Conservation (phyloP, 92 coral and sea anemone genomes). For the Epizoanthus rinbou region DNA sequence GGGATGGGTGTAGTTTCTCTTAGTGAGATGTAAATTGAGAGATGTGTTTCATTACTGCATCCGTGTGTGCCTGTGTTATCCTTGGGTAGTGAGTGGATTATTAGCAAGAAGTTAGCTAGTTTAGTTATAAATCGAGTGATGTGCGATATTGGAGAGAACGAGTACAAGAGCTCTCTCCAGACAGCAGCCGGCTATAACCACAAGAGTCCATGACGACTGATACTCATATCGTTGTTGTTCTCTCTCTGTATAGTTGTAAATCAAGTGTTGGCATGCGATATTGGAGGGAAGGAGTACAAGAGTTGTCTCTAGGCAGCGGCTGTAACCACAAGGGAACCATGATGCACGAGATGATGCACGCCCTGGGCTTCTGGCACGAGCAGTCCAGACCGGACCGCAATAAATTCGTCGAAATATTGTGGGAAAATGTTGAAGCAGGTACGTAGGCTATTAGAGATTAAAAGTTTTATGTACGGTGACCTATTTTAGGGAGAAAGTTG, state of each 20-base stretch:
- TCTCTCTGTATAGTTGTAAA: slow-evolving; percentile 59
- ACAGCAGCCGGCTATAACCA: no score
- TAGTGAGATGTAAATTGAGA: no score
- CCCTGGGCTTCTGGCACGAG: slow-evolving; percentile 85
- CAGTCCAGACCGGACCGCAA: slow-evolving; percentile 82
- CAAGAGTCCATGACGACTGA: no score
- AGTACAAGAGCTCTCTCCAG: no score
- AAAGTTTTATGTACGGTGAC: not conserved
- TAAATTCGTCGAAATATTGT: slow-evolving; percentile 71
- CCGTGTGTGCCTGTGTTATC: no score
- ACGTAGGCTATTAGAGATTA: not conserved
- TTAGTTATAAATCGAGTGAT: not conserved
- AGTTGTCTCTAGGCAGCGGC: slow-evolving; percentile 71
- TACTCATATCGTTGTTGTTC: not conserved
- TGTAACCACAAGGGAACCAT: slow-evolving; percentile 64
- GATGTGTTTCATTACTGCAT: no score
- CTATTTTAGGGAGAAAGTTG: not conserved
- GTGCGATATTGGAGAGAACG: no score
- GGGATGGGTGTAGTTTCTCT: not conserved
- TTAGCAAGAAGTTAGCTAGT: no score
- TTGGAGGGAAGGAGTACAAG: slow-evolving; percentile 68
- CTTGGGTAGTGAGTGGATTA: no score
- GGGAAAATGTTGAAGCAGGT: slow-evolving; percentile 77
- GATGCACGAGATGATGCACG: slow-evolving; percentile 84
- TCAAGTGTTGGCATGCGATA: slow-evolving; percentile 70